Evolutionary conservation across 1,140 invertebrate genomes (phyloP), one percentile per base, ranked within the genome.

Genomic region (Drosophila bocki): DNA sequence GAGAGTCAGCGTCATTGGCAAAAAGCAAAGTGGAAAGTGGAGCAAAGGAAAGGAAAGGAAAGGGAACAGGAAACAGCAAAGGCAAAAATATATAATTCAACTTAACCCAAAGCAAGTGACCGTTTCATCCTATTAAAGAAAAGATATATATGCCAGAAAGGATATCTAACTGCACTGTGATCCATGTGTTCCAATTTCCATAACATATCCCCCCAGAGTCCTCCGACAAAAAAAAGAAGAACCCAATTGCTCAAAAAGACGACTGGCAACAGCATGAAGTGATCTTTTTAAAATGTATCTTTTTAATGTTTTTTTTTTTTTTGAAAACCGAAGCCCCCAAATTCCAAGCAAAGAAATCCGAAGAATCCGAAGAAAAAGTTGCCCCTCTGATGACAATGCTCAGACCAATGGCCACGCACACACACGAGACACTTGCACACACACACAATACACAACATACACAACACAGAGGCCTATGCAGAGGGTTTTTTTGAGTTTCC

Each of bases 211-310:
- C 53, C 26, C 33, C n/a, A 53, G 19, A 59, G 61, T 63, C 33
- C 26, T 37, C 22, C 64, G 33, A 17, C n/a, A n/a, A 29, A 29
- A 29, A 26, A 6, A 0, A 22, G 22, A 22, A 22, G 22, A 53
- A 41, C 26, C 44, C 22, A 70, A 50, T 35, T 70, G 69, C 69
- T 72, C 69, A 72, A 72, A 37, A 70, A 39, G 61, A 72, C 54
- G 67, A 72, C 69, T 72, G 67, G 65, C 69, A 72, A 69, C 65
- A 72, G 69, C 69, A 71, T 71, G 47, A 72, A 72, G 69, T 72
- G 69, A 72, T 72, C 67, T 71, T 65, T 53, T 72, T 22, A 22
- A 51, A 72, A 59, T 60, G 53, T 72, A 72, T 72, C 45, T 59
- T 72, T 72, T 69, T 26, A 35, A 22, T 35, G n/a, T 39, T 58